A percentile compares a stretch with the other conserved stretches of the same genome.
These are phyloP conservation scores for Pavo muticus DNA, from an alignment of 2,113 vertebrate species.

Conservation along the genomic window DNA sequence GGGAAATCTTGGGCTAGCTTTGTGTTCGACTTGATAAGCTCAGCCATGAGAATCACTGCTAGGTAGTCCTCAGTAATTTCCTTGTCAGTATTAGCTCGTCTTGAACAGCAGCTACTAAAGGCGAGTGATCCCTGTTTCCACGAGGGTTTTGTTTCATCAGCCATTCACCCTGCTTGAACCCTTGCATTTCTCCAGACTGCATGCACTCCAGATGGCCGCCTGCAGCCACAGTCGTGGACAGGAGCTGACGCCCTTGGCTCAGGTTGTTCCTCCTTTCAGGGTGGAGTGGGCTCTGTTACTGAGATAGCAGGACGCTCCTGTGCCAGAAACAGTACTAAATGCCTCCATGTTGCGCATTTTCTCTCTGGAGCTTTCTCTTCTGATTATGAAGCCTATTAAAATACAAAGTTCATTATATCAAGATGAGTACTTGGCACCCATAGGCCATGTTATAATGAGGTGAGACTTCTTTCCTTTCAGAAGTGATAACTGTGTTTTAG, in stretches of 20 bases:
- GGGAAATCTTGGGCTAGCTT: constrained; percentile 40
- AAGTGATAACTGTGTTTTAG: constrained; percentile 5
- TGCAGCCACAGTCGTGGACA: constrained; percentile 8
- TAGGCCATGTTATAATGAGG: constrained; percentile 75
- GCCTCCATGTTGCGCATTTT: neutral
- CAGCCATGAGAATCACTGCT: neutral
- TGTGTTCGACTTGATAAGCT: neutral
- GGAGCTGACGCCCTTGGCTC: constrained; percentile 41
- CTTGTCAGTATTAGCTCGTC: neutral
- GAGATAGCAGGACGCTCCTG: neutral
- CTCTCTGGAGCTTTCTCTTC: constrained; percentile 46
- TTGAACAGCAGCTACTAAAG: neutral
- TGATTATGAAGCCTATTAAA: constrained; percentile 61
- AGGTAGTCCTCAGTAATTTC: neutral
- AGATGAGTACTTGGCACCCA: constrained; percentile 62
- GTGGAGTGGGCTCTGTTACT: neutral
- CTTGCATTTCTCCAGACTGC: neutral
- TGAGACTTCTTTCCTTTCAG: constrained; percentile 36
- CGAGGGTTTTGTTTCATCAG: neutral
- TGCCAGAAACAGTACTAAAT: neutral
- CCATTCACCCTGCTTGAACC: constrained; percentile 28
- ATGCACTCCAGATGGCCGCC: constrained; percentile 21
- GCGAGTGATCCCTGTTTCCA: neutral
- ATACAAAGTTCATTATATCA: constrained; percentile 61
- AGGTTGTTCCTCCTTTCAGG: neutral